These are phyloP conservation scores for Corythoichthys haematopterus DNA, from an alignment of 2,113 vertebrate genomes.

Conservation along the genomic window DNA sequence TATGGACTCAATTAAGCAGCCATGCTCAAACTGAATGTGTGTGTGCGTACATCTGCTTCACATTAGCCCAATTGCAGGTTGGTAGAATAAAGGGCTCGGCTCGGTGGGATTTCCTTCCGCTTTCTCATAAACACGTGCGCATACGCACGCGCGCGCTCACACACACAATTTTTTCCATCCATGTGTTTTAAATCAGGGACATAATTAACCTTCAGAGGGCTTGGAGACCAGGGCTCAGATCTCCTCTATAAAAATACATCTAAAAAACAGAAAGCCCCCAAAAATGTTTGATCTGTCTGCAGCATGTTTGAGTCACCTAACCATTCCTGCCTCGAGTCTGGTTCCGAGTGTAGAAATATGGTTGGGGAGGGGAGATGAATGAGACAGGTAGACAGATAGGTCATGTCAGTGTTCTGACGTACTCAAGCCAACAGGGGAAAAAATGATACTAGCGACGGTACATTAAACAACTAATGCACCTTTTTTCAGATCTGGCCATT, in stretches of 20 bases:
- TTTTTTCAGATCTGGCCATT: not conserved
- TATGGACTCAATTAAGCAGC: slow-evolving; percentile 88
- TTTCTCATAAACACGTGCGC: slow-evolving; percentile 48
- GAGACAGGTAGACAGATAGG: not conserved
- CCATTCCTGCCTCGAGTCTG: slow-evolving; percentile 36
- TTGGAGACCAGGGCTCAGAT: slow-evolving; percentile 63
- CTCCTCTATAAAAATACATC: slow-evolving; percentile 64
- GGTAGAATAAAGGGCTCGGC: slow-evolving; percentile 83
- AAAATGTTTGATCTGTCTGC: slow-evolving; percentile 51
- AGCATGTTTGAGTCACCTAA: slow-evolving; percentile 46
- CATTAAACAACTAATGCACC: not conserved
- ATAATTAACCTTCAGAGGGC: slow-evolving; percentile 74
- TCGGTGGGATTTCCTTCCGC: slow-evolving; percentile 93
- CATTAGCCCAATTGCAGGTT: slow-evolving; percentile 90
- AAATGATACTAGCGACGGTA: not conserved
- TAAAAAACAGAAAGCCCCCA: slow-evolving; percentile 52
- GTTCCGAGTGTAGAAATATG: slow-evolving; percentile 14
- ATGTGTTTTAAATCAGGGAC: slow-evolving; percentile 76
- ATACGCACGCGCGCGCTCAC: slow-evolving; percentile 31
- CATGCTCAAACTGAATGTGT: slow-evolving; percentile 77
- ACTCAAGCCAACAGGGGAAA: not conserved
- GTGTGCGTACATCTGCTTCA: slow-evolving; percentile 86
- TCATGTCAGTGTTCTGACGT: not conserved
- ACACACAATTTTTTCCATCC: slow-evolving; percentile 36
- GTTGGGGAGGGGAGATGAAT: slow-evolving; percentile 10